Conservation (phyloP, 2,888 invertebrate genomes). For the Trichacis sp. region DNA sequence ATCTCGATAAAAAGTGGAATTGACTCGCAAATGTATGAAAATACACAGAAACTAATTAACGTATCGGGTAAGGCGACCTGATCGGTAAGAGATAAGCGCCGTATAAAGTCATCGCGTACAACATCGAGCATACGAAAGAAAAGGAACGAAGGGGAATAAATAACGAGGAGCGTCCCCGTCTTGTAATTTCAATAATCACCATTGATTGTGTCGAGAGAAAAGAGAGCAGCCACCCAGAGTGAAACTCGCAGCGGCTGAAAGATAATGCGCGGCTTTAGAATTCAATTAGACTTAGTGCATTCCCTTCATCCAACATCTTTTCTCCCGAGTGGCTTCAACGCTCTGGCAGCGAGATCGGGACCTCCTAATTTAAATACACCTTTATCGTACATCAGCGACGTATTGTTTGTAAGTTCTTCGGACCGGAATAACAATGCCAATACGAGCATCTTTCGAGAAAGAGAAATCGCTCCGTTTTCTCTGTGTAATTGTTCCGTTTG, state of each 20-base stretch:
- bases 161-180: conserved; percentile 1
- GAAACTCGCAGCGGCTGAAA: conserved; percentile 25
- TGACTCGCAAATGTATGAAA: neutral
- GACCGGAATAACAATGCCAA: conserved; percentile 1
- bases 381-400: conserved; percentile 4
- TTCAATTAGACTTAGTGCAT: conserved; percentile 40
- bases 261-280: conserved; percentile 36
- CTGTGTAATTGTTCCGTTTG: too few species aligned
- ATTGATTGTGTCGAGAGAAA: conserved; percentile 11
- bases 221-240: conserved; percentile 9
- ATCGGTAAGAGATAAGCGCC: neutral
- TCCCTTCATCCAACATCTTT: conserved; percentile 9
- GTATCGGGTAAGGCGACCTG: neutral
- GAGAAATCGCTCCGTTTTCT: neutral
- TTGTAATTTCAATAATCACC: conserved; percentile 24
- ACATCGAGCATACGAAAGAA: neutral
- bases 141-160: neutral
- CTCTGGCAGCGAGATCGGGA: conserved; percentile 7
- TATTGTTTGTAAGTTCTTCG: conserved; percentile 11
- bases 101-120: neutral
- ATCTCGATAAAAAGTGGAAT: neutral
- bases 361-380: conserved; percentile 17
- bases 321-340: conserved; percentile 7
- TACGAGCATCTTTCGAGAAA: neutral
- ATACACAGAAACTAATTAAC: neutral